Evolutionary conservation across 1,140 invertebrate genomes (phyloP), one percentile per base, ranked within the genome.

Genomic region (Brachionus calyciflorus): DNA sequence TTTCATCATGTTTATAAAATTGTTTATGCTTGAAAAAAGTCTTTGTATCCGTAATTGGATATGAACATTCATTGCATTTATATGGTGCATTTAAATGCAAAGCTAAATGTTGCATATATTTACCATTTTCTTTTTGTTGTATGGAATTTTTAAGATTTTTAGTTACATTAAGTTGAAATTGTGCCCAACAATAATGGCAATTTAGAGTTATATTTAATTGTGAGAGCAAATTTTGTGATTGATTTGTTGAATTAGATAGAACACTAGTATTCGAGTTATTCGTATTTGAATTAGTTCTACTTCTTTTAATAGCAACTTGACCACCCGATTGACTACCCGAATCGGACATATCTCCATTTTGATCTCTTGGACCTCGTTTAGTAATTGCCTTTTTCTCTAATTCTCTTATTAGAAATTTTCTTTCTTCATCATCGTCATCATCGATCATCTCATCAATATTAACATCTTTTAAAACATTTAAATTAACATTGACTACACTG

Each of bases 111-210:
- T 73, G 69, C 69, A 73, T 73, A 17, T 73, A 73, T 9, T 73
- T 73, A 3, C 69, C 69, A 19, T 73, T 73, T 55, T 73, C 69
- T 73, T 73, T 73, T 73, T 73, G 69, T 41, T 73, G 69, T 33
- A 55, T 37, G 19, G 26, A 49, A 41, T 73, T 49, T 24, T 65
- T 65, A 4, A 65, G 14, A 9, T 65, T 65, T 51, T 55, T 49
- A 24, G 46, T 73, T 0, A 73, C 69, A 33, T 73, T 73, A 17
- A 73, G 24, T 41, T 73, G 69, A 73, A 73, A 73, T 41, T 73
- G 69, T 19, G 69, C 69, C 69, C 69, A 73, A 26, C 69, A 73
- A 26, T 73, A 73, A n/a, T 73, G 69, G 51, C 69, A 73, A 40
- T 73, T 73, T 9, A 73, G 46, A 10, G 69, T 73, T 4, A 73